Conservation (phyloP, 2,888 invertebrate species). For the Trissolcus brochymenae region DNA sequence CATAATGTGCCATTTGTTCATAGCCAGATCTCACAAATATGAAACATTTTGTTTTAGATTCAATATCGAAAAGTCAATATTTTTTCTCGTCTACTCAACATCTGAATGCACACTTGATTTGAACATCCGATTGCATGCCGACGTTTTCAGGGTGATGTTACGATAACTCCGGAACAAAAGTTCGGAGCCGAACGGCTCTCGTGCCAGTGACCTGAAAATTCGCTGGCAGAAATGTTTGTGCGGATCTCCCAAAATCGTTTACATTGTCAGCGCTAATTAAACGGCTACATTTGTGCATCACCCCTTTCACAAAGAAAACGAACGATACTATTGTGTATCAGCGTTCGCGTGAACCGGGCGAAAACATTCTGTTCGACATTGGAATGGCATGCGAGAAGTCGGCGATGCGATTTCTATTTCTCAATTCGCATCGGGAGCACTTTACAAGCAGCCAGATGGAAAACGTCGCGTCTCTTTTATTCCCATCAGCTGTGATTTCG, state of each 20-base stretch:
- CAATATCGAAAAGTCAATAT: background rate
- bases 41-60: too few species aligned
- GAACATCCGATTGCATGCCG: conserved; percentile 3
- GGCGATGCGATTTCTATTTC: conserved; percentile 47
- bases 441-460: conserved; percentile 32
- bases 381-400: conserved; percentile 45
- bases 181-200: background rate
- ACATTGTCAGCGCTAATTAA: conserved; percentile 33
- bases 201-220: conserved; percentile 33
- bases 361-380: conserved; percentile 48
- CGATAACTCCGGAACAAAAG: conserved; percentile 20
- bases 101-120: background rate
- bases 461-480: conserved; percentile 33
- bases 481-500: conserved; percentile 36
- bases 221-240: background rate
- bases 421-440: conserved; percentile 39
- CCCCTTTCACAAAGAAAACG: conserved; percentile 41
- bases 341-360: conserved; percentile 38
- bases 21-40: too few species aligned
- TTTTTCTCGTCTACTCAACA: background rate
- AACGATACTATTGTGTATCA: conserved; percentile 25
- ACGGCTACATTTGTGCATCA: conserved; percentile 17
- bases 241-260: conserved; percentile 29
- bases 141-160: background rate
- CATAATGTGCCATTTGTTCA: too few species aligned